Evolutionary conservation across 2,113 vertebrate genomes (phyloP).

Genomic region (Columba livia): DNA sequence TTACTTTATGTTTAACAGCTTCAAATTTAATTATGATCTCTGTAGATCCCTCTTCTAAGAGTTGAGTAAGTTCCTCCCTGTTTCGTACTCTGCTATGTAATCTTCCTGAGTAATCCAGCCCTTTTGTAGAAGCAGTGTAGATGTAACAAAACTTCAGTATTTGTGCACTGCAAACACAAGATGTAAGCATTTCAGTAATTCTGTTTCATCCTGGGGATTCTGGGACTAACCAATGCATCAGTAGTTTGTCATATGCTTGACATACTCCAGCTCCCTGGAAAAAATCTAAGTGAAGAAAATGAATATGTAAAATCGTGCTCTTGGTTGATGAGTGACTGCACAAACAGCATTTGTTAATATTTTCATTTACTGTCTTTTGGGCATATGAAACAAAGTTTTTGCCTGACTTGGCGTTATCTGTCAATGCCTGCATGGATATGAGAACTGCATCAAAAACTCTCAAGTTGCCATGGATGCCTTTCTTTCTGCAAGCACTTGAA

Average conservation of each 20-base stretch:
- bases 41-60: not conserved
- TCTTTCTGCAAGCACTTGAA: constrained; percentile 68
- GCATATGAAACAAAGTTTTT: constrained; percentile 17
- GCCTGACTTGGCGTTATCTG: not conserved
- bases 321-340: not conserved
- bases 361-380: accelerated
- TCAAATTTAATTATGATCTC: not conserved
- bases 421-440: not conserved
- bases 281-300: not conserved
- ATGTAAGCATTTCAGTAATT: not conserved
- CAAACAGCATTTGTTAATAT: not conserved
- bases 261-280: not conserved
- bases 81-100: not conserved
- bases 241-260: too few relatives aligned
- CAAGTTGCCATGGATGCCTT: constrained; percentile 72
- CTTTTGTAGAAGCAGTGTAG: accelerated
- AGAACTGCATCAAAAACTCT: constrained; percentile 37
- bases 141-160: not conserved
- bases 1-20: not conserved
- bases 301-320: accelerated
- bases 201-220: not conserved
- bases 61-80: not conserved
- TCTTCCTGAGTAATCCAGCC: not conserved
- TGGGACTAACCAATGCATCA: accelerated
- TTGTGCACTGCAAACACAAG: not conserved